Evolutionary conservation across 2,113 vertebrate species (phyloP).

Genomic region (Amazona guildingii): DNA sequence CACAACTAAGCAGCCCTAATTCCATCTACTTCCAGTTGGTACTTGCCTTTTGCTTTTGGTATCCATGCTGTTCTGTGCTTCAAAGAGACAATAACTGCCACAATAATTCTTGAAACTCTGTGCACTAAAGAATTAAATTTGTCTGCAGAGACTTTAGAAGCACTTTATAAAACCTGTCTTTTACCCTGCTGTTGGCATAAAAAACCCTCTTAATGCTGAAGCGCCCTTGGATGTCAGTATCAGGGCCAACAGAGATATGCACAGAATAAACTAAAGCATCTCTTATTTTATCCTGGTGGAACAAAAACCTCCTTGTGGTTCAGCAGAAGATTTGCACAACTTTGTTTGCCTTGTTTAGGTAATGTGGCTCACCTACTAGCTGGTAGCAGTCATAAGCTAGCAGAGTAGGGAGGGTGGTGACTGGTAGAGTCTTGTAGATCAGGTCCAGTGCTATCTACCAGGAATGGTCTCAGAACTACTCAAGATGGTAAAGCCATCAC

Average conservation of each 20-base stretch:
- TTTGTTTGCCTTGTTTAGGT: neutral
- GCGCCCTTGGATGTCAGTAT: neutral
- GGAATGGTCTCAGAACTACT: neutral
- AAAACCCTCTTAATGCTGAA: neutral
- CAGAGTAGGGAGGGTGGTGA: neutral
- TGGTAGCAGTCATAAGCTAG: neutral
- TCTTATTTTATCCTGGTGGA: neutral
- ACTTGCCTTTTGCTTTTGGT: constrained; percentile 25
- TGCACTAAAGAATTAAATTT: constrained; percentile 14
- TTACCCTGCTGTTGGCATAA: neutral
- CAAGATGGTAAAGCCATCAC: neutral
- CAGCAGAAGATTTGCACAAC: neutral
- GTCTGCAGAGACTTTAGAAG: neutral
- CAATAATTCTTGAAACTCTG: neutral
- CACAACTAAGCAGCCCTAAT: neutral
- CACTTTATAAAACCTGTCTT: neutral
- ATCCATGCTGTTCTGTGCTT: neutral
- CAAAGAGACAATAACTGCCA: constrained; percentile 17
- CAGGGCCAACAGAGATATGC: neutral
- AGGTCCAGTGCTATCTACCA: neutral
- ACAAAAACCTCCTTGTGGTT: neutral
- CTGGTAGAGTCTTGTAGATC: neutral
- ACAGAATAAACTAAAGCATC: neutral
- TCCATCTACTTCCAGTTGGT: constrained; percentile 11
- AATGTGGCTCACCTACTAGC: neutral